phyloP scores from a whole-genome alignment of 2,113 vertebrate species.

The Smithornis capensis region DNA sequence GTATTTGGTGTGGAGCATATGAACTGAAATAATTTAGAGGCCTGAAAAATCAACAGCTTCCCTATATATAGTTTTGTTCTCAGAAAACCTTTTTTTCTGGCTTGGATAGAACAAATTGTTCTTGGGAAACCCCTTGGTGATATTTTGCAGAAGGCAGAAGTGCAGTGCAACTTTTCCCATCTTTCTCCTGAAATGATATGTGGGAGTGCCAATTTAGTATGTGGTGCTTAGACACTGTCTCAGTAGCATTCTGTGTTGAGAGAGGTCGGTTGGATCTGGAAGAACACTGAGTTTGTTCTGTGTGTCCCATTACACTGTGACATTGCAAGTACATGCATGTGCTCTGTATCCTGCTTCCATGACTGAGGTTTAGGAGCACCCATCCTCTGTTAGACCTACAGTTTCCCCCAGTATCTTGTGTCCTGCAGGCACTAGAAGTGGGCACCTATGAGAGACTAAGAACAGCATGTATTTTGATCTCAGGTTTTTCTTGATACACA shows the following conservation, averaged over 20 bases:
- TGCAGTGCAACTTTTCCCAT: background rate
- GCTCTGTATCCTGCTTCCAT: background rate
- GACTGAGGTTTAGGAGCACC: background rate
- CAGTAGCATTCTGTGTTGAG: background rate
- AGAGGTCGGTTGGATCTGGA: background rate
- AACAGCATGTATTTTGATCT: background rate
- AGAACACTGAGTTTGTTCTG: background rate
- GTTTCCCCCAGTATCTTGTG: accelerated
- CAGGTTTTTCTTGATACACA: background rate
- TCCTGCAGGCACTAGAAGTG: background rate
- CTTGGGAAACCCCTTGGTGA: background rate
- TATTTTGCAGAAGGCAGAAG: background rate
- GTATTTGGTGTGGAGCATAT: background rate
- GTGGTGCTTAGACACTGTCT: background rate
- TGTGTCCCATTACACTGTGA: background rate
- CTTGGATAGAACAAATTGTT: background rate
- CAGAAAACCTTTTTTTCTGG: background rate
- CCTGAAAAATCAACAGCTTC: background rate
- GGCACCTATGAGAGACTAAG: background rate
- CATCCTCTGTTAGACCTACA: background rate
- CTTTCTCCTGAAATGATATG: background rate
- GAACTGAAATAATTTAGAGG: background rate
- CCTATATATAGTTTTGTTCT: background rate
- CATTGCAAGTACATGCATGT: background rate
- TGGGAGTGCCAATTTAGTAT: background rate